Base-by-base conservation (phyloP, 2,888 invertebrate species). In the Drosophila longiperda region DNA sequence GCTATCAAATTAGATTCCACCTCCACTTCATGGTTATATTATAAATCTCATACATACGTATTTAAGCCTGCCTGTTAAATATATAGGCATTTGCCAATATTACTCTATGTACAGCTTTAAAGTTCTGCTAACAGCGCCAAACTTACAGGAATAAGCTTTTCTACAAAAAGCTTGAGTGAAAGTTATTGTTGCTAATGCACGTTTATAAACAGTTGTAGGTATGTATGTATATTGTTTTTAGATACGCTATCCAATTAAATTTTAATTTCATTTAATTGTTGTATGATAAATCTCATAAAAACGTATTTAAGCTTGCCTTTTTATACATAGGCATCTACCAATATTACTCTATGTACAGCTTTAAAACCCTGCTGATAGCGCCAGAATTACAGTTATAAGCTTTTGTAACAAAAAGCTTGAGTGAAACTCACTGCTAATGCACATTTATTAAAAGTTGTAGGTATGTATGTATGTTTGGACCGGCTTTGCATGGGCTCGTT, bases 61-160 rank as follows among this genome's bases (percentile, higher is more conserved):
- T 26, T 12, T 38, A 17, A 15, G 17, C 6, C 20, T 36, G 6
- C 7, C 45, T 8, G 23, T 15, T 23, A 4, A 15, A 15, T 23
- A 23, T 23, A 23, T 8, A 23, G 45, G 45, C 15, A 36, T 17
- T 9, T 1, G 6, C 15, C 15, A 34, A 34, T 4, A 15, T 20
- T 20, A 4, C 20, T 45, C 45, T 8, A 1, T 3, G 23, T 54
- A 54, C 36, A 26, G 36, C 26, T 29, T 29, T 15, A 20, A 40
- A 40, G 40, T 29, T 57, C 26, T 55, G 38, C 20, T 36, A 52
- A 52, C 52, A 61, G 52, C 17, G 12, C 4, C 38, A 23, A 11
- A 32, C 6, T 61, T 12, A 40, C 61, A 40, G 29, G 20, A 3
- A 15, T 2, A 40, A 61, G 61, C 61, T 32, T 38, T 33, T 15